Base-by-base conservation (phyloP, 2,888 invertebrate genomes). In the Hetaerina titia region DNA sequence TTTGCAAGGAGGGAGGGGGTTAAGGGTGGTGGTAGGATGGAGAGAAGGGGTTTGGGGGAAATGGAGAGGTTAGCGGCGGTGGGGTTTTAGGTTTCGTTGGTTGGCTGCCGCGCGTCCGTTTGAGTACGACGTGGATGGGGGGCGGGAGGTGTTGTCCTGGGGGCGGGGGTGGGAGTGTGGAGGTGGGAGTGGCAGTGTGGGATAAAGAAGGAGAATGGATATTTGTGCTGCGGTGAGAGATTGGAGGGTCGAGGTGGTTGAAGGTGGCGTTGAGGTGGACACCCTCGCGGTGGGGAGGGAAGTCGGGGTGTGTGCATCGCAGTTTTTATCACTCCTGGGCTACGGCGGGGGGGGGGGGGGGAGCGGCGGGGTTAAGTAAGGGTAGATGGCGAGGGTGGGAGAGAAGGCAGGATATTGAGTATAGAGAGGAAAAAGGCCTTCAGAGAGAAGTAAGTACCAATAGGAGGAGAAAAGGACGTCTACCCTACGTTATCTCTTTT, bases 141-240 rank as follows among this genome's bases (percentile, higher is more conserved):
- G 19, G 69, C 0, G 19, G 6, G 19, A n/a, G n/a, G 69, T 9
- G 69, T 7, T 45, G 45, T 45, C 45, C 45, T 11, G 31, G 81
- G 81, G 9, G n/a, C n/a, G 69, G 22, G 69, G 6, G 19, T 69
- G 22, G n/a, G 69, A n/a, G 69, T 7, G 7, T 15, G 45, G 45
- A 45, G 64, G 64, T 7, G 19, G 64, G 64, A 19, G 64, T 7
- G 64, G 15, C 19, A 4, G 69, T 17, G 7, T 22, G 69, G 5
- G n/a, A 69, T 45, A 45, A 57, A 89, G 58, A 58, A 90, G 64
- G 56, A 56, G 92, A 92, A 92, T 92, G 92, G 92, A 92, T 92
- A 92, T 92, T 92, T 92, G 92, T 92, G 92, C 92, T 74, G 64
- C 45, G 92, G 74, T 90, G 69, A 92, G 69, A 92, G 92, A 92